Evolutionary conservation across 2,797 vertebrate species (phyloP), one percentile per base, ranked within the genome.

Genomic region (Liparis tanakae): DNA sequence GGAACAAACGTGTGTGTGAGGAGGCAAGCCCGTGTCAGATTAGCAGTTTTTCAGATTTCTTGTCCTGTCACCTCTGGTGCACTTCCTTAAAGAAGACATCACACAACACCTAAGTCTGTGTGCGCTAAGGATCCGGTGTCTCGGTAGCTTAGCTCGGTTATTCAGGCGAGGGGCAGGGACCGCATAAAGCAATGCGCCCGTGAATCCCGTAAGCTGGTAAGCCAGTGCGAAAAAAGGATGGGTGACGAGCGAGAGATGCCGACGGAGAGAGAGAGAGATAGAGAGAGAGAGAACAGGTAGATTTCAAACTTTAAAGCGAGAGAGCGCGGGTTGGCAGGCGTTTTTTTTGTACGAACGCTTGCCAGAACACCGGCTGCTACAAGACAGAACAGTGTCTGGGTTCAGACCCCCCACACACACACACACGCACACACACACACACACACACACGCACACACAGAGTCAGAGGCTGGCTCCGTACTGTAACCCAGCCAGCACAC

Each of bases 401-500:
- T 79, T 85, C 73, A 81, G 64, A 34, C 2, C 13, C 58, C 54
- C 6, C 20, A 75, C 57, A 57, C 80, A 72, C 74, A 41, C 60
- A 33, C 67, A 18, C 17, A 46, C 61, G 39, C 57, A 53, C 57
- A 12, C 72, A 59, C 70, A 18, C 64, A 10, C 60, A 56, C 61
- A 53, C 67, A 55, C 72, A 58, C 61, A 79, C 20, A 75, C 57
- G 57, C 80, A 72, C 74, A 41, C n/a, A n/a, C n/a, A n/a, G n/a
- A 86, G 84, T 87, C 78, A 81, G 78, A 87, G 83, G 76, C 83
- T 79, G 79, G 78, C 84, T 79, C 85, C 54, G 25, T 86, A 90
- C 92, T 86, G 92, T 94, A 95, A 95, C 91, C 92, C 91, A 88
- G 82, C 82, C 85, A 61, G 86, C 80, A 70, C 80, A 70, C 84